phyloP scores from a whole-genome alignment of 2,797 vertebrate genomes.

The Acanthopagrus latus region DNA sequence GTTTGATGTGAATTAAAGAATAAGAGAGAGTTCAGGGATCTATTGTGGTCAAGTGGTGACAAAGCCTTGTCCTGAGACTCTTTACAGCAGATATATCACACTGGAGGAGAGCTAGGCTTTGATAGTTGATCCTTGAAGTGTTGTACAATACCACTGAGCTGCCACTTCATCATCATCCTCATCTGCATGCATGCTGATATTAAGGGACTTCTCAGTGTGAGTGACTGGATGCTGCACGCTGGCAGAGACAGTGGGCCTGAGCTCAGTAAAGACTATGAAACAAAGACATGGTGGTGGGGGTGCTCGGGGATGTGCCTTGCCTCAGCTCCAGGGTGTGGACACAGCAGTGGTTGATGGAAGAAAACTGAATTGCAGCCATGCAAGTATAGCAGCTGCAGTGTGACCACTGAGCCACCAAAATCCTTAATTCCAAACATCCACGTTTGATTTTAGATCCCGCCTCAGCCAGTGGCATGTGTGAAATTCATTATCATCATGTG shows the following conservation, averaged over 20 bases:
- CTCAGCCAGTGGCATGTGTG: slow-evolving; percentile 17
- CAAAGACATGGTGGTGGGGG: neutral
- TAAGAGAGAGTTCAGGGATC: neutral
- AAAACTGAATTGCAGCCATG: slow-evolving; percentile 7
- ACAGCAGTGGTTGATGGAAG: slow-evolving; percentile 21
- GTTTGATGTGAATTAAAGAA: neutral
- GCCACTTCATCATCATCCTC: slow-evolving; percentile 19
- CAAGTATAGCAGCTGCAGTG: neutral
- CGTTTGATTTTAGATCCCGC: slow-evolving; percentile 14
- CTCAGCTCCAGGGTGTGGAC: slow-evolving; percentile 2
- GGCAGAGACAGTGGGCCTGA: slow-evolving; percentile 4
- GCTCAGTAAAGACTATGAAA: slow-evolving; percentile 22
- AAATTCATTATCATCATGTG: slow-evolving; percentile 34
- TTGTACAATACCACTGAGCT: neutral
- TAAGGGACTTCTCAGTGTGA: neutral
- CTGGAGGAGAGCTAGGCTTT: neutral
- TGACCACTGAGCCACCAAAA: neutral
- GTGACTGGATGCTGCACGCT: slow-evolving; percentile 1
- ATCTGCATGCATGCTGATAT: slow-evolving; percentile 13
- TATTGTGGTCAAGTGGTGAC: slow-evolving; percentile 4
- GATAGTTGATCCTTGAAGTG: neutral
- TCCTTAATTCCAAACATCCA: slow-evolving; percentile 26
- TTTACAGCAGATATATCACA: neutral
- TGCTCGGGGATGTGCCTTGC: neutral
- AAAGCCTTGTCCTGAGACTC: neutral